A percentile compares a stretch with the other conserved stretches of the same genome.
These are phyloP conservation scores for Trididemnum nubilum DNA, from an alignment of 23 tunicate species.

Conservation along the genomic window DNA sequence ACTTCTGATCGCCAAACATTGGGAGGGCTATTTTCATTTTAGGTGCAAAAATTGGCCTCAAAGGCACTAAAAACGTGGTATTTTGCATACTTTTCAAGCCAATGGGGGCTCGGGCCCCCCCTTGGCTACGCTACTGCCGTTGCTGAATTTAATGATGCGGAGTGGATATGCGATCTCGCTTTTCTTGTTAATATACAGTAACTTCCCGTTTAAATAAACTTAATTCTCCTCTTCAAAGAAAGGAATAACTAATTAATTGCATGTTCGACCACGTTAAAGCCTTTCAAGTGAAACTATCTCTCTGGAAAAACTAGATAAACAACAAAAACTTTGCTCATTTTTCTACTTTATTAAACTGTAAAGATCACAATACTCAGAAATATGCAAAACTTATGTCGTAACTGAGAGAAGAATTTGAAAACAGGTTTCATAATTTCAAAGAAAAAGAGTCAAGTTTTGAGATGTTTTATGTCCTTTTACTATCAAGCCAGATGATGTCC, in stretches of 20 bases:
- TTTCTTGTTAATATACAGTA: slow-evolving; percentile 37
- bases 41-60: no score
- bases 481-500: slow-evolving; percentile 32
- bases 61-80: no score
- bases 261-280: slow-evolving; percentile 61
- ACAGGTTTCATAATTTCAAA: slow-evolving; percentile 33
- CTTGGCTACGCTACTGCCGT: slow-evolving; percentile 23
- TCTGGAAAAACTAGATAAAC: slow-evolving; percentile 64
- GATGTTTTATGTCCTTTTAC: slow-evolving; percentile 29
- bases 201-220: slow-evolving; percentile 48
- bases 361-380: slow-evolving; percentile 43
- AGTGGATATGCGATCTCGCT: slow-evolving; percentile 30
- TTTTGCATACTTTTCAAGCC: no score
- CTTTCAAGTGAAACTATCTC: slow-evolving; percentile 50
- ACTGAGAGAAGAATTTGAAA: slow-evolving; percentile 32
- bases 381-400: slow-evolving; percentile 31
- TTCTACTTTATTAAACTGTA: slow-evolving; percentile 42
- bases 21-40: no score
- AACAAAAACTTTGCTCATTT: slow-evolving; percentile 51
- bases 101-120: no score
- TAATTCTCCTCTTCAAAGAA: slow-evolving; percentile 42
- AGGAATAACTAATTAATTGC: slow-evolving; percentile 20
- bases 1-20: no score
- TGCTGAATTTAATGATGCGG: slow-evolving; percentile 44
- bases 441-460: background rate